Conservation (phyloP, 2,888 invertebrate species). For the Augiades crinisus region DNA sequence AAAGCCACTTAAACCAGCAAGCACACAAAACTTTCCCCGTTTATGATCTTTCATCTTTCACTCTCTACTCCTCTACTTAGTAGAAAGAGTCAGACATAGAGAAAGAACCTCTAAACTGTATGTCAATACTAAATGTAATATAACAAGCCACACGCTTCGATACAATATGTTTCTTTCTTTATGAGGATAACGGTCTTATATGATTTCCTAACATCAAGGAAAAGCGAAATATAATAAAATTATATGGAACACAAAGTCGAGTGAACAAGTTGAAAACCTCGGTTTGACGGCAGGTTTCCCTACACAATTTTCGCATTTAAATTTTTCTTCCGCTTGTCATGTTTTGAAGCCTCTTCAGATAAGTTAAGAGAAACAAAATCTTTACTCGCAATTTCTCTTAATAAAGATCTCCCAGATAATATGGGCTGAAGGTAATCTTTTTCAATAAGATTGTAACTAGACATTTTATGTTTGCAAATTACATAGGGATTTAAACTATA, state of each 20-base stretch:
- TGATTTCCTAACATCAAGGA: conserved; percentile 10
- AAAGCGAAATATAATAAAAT: conserved; percentile 4
- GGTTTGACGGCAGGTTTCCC: conserved; percentile 13
- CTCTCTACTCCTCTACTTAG: too few relatives aligned
- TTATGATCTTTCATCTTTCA: too few relatives aligned
- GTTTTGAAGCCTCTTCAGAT: conserved; percentile 18
- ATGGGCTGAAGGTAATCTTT: neutral
- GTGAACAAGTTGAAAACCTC: conserved; percentile 14
- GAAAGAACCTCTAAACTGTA: too few relatives aligned
- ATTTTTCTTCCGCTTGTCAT: conserved; percentile 21
- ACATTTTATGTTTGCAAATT: too few relatives aligned
- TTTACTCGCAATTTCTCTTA: neutral
- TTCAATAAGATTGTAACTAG: neutral
- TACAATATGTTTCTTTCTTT: neutral
- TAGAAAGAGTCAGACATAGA: too few relatives aligned
- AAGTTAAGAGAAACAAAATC: conserved; percentile 9
- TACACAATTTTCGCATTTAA: conserved; percentile 15
- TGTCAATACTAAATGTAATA: too few relatives aligned
- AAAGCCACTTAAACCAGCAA: too few relatives aligned
- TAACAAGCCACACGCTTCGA: too few relatives aligned
- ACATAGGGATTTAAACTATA: too few relatives aligned
- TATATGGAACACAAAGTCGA: conserved; percentile 11
- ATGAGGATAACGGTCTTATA: neutral
- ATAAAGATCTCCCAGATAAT: neutral
- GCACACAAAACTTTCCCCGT: too few relatives aligned